Percentiles rank a stretch among this genome's conserved stretches.
Conservation (phyloP, 1,140 invertebrate species). For the Mamestra configurata region DNA sequence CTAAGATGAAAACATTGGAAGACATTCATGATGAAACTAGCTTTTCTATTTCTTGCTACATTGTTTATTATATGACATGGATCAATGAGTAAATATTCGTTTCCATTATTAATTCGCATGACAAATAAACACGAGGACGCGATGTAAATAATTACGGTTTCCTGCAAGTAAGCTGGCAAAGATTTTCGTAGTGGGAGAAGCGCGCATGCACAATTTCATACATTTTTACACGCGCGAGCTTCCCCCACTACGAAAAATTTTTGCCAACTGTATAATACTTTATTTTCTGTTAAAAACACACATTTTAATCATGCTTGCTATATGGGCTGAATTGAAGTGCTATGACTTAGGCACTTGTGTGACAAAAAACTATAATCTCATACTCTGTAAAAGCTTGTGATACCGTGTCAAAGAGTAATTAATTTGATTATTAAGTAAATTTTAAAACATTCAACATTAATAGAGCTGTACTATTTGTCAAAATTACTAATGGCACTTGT, state of each 20-base stretch:
- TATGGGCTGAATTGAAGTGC: background rate
- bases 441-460: conserved; percentile 19
- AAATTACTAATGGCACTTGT: conserved; percentile 38
- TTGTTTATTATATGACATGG: background rate
- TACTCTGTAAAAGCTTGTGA: background rate
- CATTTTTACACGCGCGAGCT: no score
- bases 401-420: background rate
- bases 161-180: no score
- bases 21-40: conserved; percentile 12
- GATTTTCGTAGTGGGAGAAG: no score
- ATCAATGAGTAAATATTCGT: background rate
- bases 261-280: no score
- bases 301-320: background rate
- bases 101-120: background rate
- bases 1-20: conserved; percentile 7
- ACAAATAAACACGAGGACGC: background rate
- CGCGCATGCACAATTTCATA: no score
- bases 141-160: background rate
- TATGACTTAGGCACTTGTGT: conserved; percentile 29
- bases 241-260: no score
- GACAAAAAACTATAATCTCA: conserved; percentile 28
- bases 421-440: conserved; percentile 4
- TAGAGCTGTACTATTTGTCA: conserved; percentile 40
- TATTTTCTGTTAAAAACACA: background rate
- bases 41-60: background rate